These are phyloP conservation scores for Lithophane ornitopus DNA, from an alignment of 2,888 invertebrate species.

Conservation along the genomic window DNA sequence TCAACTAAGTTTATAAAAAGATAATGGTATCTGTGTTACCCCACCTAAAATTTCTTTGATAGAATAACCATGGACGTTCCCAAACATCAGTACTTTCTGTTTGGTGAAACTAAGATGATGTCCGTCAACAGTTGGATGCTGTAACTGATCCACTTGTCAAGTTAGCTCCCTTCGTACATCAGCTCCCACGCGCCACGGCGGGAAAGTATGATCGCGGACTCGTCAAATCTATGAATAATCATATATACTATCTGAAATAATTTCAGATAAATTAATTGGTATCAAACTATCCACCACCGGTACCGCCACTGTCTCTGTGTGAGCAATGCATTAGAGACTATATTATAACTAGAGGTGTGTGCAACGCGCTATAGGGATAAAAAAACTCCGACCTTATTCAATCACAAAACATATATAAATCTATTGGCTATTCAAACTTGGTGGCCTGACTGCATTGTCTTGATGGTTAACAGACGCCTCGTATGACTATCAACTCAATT, in stretches of 20 bases:
- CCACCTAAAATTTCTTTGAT: no score
- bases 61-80: neutral
- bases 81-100: neutral
- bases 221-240: neutral
- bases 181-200: conserved; percentile 1
- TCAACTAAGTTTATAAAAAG: neutral
- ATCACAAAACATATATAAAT: neutral
- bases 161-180: conserved; percentile 9
- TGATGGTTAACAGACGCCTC: neutral
- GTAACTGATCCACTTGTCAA: neutral
- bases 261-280: neutral
- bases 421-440: neutral
- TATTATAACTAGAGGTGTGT: no score
- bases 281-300: no score
- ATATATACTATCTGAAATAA: neutral
- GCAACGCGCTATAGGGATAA: neutral
- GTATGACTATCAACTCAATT: neutral
- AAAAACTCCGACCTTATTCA: neutral
- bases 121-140: neutral
- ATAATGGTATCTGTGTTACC: neutral
- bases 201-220: conserved; percentile 1
- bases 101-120: conserved; percentile 8
- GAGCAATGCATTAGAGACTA: neutral
- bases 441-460: neutral
- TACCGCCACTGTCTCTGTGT: neutral